Evolutionary conservation across 2,888 invertebrate species (phyloP).

Genomic region (Perdita meconis): DNA sequence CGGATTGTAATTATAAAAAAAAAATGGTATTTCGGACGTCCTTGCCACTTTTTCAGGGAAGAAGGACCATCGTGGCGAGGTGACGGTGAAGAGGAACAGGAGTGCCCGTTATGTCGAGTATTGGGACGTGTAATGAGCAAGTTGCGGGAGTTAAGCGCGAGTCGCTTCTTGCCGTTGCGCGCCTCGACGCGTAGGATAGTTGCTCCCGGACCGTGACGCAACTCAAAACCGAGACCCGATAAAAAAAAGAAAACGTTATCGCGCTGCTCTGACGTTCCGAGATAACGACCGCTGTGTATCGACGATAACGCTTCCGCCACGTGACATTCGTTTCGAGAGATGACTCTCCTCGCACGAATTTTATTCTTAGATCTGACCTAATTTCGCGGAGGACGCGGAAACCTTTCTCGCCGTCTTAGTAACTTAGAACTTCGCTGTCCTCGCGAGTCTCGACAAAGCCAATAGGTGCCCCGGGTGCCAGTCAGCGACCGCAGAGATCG

Average conservation of each 20-base stretch:
- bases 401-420: neutral
- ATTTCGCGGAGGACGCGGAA: neutral
- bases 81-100: constrained; percentile 46
- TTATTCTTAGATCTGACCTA: neutral
- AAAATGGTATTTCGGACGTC: constrained; percentile 60
- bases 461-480: neutral
- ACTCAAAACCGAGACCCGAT: constrained; percentile 9
- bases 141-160: constrained; percentile 34
- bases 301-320: constrained; percentile 1
- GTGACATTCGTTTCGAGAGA: neutral
- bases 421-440: neutral
- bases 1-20: constrained; percentile 53
- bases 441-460: neutral
- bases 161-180: constrained; percentile 13
- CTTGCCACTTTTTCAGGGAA: constrained; percentile 49
- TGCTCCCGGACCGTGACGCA: neutral
- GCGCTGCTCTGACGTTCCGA: neutral
- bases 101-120: constrained; percentile 62
- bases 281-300: neutral
- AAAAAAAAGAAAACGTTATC: constrained; percentile 4
- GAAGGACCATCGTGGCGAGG: constrained; percentile 56
- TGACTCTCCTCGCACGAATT: no score
- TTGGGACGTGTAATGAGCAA: constrained; percentile 61
- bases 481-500: constrained; percentile 20
- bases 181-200: constrained; percentile 31